phyloP scores from a whole-genome alignment of 2,888 invertebrate species.

The Drosophila macrospina region DNA sequence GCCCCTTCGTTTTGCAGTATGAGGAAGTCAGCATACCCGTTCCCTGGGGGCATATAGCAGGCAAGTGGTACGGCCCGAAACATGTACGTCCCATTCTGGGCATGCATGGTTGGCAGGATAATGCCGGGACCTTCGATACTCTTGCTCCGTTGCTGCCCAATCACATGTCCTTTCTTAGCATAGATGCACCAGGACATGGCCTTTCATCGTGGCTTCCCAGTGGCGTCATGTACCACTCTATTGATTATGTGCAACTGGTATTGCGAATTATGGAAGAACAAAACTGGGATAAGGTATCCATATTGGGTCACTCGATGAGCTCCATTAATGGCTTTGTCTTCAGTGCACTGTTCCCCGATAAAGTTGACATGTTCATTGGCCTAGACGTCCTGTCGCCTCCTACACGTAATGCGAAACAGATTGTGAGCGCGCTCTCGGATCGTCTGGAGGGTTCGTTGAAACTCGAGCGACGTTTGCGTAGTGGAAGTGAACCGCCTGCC shows the following conservation, averaged over 20 bases:
- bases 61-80: slow-evolving; percentile 90
- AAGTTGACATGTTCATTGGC: slow-evolving; percentile 83
- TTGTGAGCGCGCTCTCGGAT: slow-evolving; percentile 83
- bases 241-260: slow-evolving; percentile 86
- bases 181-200: slow-evolving; percentile 91
- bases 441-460: slow-evolving; percentile 85
- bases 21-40: slow-evolving; percentile 90
- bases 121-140: slow-evolving; percentile 89
- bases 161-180: slow-evolving; percentile 86
- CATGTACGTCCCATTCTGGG: slow-evolving; percentile 89
- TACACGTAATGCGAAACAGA: slow-evolving; percentile 58
- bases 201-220: slow-evolving; percentile 89
- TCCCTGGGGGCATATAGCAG: slow-evolving; percentile 89
- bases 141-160: slow-evolving; percentile 88
- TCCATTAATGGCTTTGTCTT: slow-evolving; percentile 88
- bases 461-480: slow-evolving; percentile 82
- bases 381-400: slow-evolving; percentile 83
- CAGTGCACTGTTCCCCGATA: slow-evolving; percentile 88
- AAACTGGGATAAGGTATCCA: slow-evolving; percentile 89
- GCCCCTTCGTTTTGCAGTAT: slow-evolving; percentile 70
- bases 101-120: slow-evolving; percentile 93
- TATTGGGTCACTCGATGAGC: slow-evolving; percentile 90
- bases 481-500: slow-evolving; percentile 87
- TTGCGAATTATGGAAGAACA: slow-evolving; percentile 88
- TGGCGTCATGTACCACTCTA: slow-evolving; percentile 87